Conservation (phyloP, 2,888 invertebrate genomes). For the Perizoma affinitatum region DNA sequence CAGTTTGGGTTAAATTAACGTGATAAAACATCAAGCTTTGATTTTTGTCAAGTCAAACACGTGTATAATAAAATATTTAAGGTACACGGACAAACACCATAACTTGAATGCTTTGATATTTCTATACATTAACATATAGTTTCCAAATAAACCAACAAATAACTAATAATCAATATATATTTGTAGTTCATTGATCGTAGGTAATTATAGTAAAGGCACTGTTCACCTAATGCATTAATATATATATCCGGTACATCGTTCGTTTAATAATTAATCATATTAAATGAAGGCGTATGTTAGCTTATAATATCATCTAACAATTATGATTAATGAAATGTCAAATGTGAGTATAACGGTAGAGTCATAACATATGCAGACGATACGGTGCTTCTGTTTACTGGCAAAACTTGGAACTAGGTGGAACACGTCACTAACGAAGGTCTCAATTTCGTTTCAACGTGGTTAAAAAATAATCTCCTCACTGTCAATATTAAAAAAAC, state of each 20-base stretch:
- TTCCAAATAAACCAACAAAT: conserved; percentile 32
- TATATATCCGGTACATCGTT: conserved; percentile 28
- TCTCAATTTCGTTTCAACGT: too few relatives aligned
- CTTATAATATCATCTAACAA: conserved; percentile 25
- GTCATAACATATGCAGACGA: too few relatives aligned
- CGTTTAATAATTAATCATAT: conserved; percentile 30
- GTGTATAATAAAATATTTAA: conserved; percentile 40
- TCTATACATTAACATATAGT: conserved; percentile 37
- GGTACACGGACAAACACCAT: conserved; percentile 25
- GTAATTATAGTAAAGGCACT: conserved; percentile 28
- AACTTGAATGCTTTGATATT: conserved; percentile 25
- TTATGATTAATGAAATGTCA: conserved; percentile 3
- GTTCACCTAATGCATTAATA: conserved; percentile 32
- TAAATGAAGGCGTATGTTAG: conserved; percentile 25
- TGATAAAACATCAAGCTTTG: too few relatives aligned
- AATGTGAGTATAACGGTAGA: too few relatives aligned
- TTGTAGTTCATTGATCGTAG: conserved; percentile 19
- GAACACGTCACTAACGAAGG: too few relatives aligned
- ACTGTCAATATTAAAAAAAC: too few relatives aligned
- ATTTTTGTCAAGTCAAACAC: conserved; percentile 18
- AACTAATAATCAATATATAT: conserved; percentile 27
- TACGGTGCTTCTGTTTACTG: too few relatives aligned
- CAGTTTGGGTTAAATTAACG: not conserved
- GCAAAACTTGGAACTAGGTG: too few relatives aligned
- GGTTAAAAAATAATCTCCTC: too few relatives aligned